phyloP scores from a whole-genome alignment of 2,113 vertebrate genomes.

The Semnornis frantzii region DNA sequence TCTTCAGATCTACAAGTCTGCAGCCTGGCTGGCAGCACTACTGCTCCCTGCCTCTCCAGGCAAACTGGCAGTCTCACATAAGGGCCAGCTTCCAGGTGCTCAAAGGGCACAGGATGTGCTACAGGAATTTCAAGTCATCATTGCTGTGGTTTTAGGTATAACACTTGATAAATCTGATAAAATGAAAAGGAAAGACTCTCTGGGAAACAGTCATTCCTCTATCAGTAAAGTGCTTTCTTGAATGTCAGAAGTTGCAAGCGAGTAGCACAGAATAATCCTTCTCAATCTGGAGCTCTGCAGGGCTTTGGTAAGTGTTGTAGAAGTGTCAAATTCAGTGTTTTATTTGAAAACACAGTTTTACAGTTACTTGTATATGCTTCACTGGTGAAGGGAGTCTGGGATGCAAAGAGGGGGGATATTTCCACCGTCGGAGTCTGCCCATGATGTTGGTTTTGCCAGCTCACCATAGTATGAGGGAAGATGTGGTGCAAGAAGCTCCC shows the following conservation, averaged over 20 bases:
- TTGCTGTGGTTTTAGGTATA: neutral
- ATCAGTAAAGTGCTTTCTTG: neutral
- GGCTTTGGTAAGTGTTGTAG: neutral
- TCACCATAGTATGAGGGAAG: accelerated
- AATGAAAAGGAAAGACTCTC: neutral
- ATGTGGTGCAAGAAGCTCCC: accelerated
- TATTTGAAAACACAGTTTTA: neutral
- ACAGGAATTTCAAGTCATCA: neutral
- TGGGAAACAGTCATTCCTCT: neutral
- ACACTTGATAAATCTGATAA: neutral
- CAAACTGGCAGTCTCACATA: neutral
- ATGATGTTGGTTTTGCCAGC: neutral
- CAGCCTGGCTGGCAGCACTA: neutral
- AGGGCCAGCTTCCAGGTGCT: neutral
- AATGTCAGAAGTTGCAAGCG: neutral
- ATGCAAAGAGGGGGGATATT: neutral
- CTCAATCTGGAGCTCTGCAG: neutral
- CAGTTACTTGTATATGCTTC: neutral
- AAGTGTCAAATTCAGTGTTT: neutral
- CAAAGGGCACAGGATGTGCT: neutral
- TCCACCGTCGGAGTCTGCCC: no score
- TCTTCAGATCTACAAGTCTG: neutral
- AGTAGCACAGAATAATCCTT: neutral
- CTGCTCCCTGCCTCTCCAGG: neutral
- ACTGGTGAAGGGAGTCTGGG: neutral